Evolutionary conservation across 2,797 vertebrate genomes (phyloP), one percentile per base, ranked within the genome.

Genomic region (Crenichthys baileyi): DNA sequence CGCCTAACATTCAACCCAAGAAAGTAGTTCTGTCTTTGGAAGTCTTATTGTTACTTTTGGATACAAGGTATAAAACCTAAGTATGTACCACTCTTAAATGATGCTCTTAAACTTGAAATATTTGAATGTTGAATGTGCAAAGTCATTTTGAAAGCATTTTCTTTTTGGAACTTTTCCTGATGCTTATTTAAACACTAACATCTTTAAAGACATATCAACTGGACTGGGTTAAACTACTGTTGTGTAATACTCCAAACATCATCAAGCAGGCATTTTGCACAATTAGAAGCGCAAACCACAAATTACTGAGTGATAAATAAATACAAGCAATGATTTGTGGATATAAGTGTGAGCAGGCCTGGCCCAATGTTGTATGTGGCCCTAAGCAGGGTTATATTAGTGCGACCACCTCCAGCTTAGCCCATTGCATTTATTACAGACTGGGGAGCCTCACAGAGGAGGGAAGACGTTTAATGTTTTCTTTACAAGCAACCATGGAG

Each of bases 231-330:
- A 71, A 85, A 80, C 61, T 60, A 76, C 79, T 79, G 79, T 83
- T 92, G 89, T 89, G 79, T 79, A 83, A 73, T 72, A 72, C 72
- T 81, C 12, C 67, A 46, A 29, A 31, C 41, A 29, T 70, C 22
- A 46, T 48, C n/a, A 60, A 60, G 72, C 58, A 22, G 71, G 56
- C 15, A 36, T 31, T 81, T 90, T 92, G 85, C 89, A 90, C 89
- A 91, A 80, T 72, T 48, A 73, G 48, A 89, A 88, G 80, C 88
- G 90, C 86, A 89, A 92, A 87, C 76, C 61, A 82, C 73, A 79
- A 73, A 60, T 85, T 73, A 58, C 51, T 36, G 60, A 72, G 5
- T 55, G 20, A 24, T 39, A 48, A 78, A 73, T 11, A 72, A 78
- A 76, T 46, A 11, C 41, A 65, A 73, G 24, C 6, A 0, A 63